Evolutionary conservation across 1,140 invertebrate species (phyloP), one percentile per base, ranked within the genome.

Genomic region (Saccostrea glomerata): DNA sequence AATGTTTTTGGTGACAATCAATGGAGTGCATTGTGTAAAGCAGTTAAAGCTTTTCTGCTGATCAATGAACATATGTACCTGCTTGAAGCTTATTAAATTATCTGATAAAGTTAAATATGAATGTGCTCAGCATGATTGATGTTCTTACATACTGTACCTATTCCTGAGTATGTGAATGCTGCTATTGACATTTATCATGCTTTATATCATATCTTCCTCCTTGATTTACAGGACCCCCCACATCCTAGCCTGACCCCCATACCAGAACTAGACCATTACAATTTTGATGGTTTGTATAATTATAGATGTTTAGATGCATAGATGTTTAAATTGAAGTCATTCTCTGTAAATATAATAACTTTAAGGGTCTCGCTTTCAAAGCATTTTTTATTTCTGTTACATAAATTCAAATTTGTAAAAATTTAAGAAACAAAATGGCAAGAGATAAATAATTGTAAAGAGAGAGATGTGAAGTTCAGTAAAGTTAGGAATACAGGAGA

Each of bases 221-320:
- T 11, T 77, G 70, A 25, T 60, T 86, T 84, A 60, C 73, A 91
- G 90, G 88, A 88, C 54, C 89, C 89, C 58, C 88, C 84, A 55
- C 90, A 91, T 88, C 82, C 91, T 40, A 88, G 91, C 83, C 88
- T 92, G 70, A 88, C 89, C 40, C 55, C 73, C 40, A 88, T 91
- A 56, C 89, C 88, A 88, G 88, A 93, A 63, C 60, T 91, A 13
- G 86, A 90, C 54, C 91, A 92, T 91, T 86, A 70, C n/a, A 93
- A 93, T 86, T 93, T 91, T 90, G 92, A 93, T 87, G 87, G 92
- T 93, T 86, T 90, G 91, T 90, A 54, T 13, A 15, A 47, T 40
- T 9, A 87, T 2, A 47, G 47, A n/a, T n/a, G 55, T 25, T 4
- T 66, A 11, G 13, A 30, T 20, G 40, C n/a, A 25, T 17, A 17